These are phyloP conservation scores for Amphipyra berbera DNA, from an alignment of 2,888 invertebrate genomes.

Conservation along the genomic window DNA sequence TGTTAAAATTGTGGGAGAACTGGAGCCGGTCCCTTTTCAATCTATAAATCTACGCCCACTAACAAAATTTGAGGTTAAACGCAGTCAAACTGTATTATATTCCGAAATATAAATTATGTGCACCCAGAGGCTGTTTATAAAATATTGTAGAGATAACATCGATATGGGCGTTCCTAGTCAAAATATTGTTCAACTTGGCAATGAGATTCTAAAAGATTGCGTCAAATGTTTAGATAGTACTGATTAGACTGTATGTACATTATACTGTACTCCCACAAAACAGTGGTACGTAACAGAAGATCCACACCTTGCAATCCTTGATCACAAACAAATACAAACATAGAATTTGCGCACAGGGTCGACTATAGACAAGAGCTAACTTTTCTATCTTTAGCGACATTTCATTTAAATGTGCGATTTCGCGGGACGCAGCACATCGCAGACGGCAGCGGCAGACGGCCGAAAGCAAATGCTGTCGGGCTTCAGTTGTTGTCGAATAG, in stretches of 20 bases:
- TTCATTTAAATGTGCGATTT: no score
- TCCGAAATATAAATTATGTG: slow-evolving; percentile 40
- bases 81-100: slow-evolving; percentile 50
- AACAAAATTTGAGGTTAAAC: slow-evolving; percentile 52
- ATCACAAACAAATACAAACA: no score
- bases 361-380: no score
- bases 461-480: no score
- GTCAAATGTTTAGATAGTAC: slow-evolving; percentile 59
- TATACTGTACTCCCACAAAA: slow-evolving; percentile 12
- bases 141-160: slow-evolving; percentile 56
- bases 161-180: slow-evolving; percentile 42
- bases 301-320: neutral
- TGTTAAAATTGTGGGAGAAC: slow-evolving; percentile 36
- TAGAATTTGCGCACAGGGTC: no score
- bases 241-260: slow-evolving; percentile 49
- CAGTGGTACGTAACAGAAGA: slow-evolving; percentile 12
- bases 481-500: no score
- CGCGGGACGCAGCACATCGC: no score
- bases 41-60: slow-evolving; percentile 60
- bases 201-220: slow-evolving; percentile 63
- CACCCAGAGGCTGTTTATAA: slow-evolving; percentile 44
- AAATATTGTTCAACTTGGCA: slow-evolving; percentile 65
- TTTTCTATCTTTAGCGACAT: no score
- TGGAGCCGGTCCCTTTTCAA: slow-evolving; percentile 42
- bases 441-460: no score